These are phyloP conservation scores for Enteromius thamalakanensis DNA, from an alignment of 2,797 vertebrate species.

Conservation along the genomic window DNA sequence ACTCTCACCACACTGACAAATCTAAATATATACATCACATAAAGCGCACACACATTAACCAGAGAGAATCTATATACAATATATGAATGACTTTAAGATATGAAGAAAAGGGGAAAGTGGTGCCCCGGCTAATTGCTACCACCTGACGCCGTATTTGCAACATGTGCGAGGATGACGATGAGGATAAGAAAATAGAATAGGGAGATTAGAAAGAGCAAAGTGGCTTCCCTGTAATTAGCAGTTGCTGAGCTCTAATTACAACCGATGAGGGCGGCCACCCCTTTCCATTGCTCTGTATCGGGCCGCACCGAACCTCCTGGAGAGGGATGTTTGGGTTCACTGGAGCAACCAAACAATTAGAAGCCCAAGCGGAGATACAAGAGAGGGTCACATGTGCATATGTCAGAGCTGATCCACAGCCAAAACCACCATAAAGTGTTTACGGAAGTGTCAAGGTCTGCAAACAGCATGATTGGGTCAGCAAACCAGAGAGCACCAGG, in stretches of 20 bases:
- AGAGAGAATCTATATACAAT: constrained; percentile 46
- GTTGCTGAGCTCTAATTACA: constrained; percentile 73
- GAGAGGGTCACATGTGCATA: constrained; percentile 34
- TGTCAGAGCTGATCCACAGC: background rate
- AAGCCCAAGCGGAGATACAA: background rate
- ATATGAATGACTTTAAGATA: constrained; percentile 57
- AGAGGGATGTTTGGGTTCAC: constrained; percentile 34
- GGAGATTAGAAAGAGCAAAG: constrained; percentile 74
- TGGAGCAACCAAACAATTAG: constrained; percentile 50
- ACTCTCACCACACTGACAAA: constrained; percentile 62
- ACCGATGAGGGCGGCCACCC: constrained; percentile 62
- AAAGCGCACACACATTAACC: constrained; percentile 22
- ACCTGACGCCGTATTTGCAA: constrained; percentile 57
- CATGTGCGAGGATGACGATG: constrained; percentile 61
- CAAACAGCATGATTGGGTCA: constrained; percentile 40
- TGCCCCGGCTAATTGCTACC: constrained; percentile 71
- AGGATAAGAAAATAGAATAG: constrained; percentile 76
- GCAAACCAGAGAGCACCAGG: background rate
- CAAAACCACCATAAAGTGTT: constrained; percentile 28
- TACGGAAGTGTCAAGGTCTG: background rate
- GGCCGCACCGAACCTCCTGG: constrained; percentile 33
- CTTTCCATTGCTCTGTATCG: constrained; percentile 27
- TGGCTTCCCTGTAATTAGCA: constrained; percentile 76
- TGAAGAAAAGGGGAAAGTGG: constrained; percentile 65
- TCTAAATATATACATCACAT: constrained; percentile 1